Conservation (phyloP, 2,888 invertebrate species). For the Thymelicus acteon region DNA sequence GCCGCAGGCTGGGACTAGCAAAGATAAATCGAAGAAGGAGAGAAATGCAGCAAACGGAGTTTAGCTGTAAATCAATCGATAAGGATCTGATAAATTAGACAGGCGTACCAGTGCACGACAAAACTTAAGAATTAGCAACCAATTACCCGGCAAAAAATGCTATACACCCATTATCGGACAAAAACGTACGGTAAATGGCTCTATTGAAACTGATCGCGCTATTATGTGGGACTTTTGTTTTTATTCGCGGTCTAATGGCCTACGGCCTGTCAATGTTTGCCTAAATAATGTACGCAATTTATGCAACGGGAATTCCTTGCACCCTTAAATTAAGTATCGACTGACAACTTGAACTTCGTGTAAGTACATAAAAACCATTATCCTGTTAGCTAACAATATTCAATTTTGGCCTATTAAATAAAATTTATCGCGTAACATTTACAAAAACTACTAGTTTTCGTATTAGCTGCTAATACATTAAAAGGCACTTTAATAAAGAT, state of each 20-base stretch:
- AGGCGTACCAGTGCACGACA: slow-evolving; percentile 51
- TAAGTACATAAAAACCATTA: not conserved
- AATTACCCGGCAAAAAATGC: slow-evolving; percentile 64
- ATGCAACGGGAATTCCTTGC: slow-evolving; percentile 21
- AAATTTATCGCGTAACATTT: not conserved
- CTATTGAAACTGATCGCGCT: slow-evolving; percentile 65
- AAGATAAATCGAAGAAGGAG: slow-evolving; percentile 39
- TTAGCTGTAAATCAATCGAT: slow-evolving; percentile 60
- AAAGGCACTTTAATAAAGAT: too few relatives aligned
- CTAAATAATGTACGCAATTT: slow-evolving; percentile 43
- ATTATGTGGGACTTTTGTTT: slow-evolving; percentile 59
- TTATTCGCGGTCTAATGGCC: slow-evolving; percentile 45
- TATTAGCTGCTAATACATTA: not conserved
- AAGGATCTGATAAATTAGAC: slow-evolving; percentile 54
- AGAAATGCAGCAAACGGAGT: slow-evolving; percentile 51
- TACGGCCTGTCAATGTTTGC: slow-evolving; percentile 48
- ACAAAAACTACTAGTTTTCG: not conserved
- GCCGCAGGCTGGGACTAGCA: slow-evolving; percentile 3
- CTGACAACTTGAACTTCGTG: not conserved
- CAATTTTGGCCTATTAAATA: not conserved
- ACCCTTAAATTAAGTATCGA: slow-evolving; percentile 15
- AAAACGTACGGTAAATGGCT: slow-evolving; percentile 60
- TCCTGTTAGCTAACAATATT: too few relatives aligned
- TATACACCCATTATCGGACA: slow-evolving; percentile 54
- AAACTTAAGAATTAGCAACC: slow-evolving; percentile 60